Conservation (phyloP, 2,888 invertebrate species). For the Volucella zonaria region DNA sequence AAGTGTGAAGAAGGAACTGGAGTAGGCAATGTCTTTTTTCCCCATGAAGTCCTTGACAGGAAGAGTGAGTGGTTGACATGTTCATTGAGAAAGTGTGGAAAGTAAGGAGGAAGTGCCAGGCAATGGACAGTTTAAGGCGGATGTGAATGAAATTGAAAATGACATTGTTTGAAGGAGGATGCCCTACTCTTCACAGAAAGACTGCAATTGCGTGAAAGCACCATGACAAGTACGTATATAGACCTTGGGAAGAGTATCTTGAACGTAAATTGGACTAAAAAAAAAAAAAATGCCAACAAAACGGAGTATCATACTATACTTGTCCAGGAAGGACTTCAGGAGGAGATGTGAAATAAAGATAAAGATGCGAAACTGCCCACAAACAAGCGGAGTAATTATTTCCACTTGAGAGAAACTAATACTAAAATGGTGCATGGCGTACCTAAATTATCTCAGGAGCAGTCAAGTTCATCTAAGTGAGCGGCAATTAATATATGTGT, state of each 20-base stretch:
- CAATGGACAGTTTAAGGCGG: constrained; percentile 46
- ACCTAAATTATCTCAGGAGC: too few relatives aligned
- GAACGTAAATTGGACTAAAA: too few relatives aligned
- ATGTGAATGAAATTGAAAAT: constrained; percentile 49
- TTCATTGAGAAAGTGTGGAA: constrained; percentile 16
- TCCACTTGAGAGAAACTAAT: too few relatives aligned
- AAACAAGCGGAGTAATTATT: too few relatives aligned
- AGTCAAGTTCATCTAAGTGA: too few relatives aligned
- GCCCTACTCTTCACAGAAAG: not conserved
- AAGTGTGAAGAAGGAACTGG: constrained; percentile 21
- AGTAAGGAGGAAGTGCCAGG: constrained; percentile 28
- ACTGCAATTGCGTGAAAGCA: constrained; percentile 25
- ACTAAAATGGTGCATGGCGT: too few relatives aligned
- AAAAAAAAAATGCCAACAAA: too few relatives aligned
- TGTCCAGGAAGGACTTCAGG: too few relatives aligned
- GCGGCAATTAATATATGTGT: too few relatives aligned
- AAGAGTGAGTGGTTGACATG: not conserved
- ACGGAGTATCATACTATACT: too few relatives aligned
- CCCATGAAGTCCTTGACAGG: constrained; percentile 21
- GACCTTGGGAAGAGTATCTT: not conserved
- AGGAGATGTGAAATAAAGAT: too few relatives aligned
- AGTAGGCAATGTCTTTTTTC: not conserved
- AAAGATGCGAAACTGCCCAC: too few relatives aligned
- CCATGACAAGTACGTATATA: constrained; percentile 27
- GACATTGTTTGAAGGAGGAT: constrained; percentile 11